Conservation (phyloP, 2,113 vertebrate species). For the Thalassoma bifasciatum region DNA sequence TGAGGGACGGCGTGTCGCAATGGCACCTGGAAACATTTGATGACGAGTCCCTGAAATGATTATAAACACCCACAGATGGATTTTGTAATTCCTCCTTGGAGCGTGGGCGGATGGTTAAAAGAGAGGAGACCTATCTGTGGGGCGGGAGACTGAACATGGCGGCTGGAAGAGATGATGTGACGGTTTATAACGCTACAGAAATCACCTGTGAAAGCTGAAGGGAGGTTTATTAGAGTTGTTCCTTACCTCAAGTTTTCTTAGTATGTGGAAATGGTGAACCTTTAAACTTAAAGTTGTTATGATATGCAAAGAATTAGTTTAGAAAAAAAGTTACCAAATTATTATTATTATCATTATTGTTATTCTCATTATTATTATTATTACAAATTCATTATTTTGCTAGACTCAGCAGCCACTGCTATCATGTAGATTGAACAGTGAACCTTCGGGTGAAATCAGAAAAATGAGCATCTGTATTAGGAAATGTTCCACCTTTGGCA, state of each 20-base stretch:
- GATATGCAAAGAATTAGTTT: conserved; percentile 86
- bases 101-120: conserved; percentile 28
- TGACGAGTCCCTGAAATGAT: conserved; percentile 43
- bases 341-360: conserved; percentile 78
- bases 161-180: conserved; percentile 41
- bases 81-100: conserved; percentile 44
- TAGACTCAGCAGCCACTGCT: conserved; percentile 55
- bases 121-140: conserved; percentile 37
- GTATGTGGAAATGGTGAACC: conserved; percentile 82
- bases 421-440: conserved; percentile 47
- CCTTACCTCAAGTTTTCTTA: conserved; percentile 83
- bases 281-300: conserved; percentile 84
- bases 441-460: conserved; percentile 45
- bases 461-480: conserved; percentile 25
- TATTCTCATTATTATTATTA: conserved; percentile 63
- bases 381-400: conserved; percentile 61
- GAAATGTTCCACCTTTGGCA: conserved; percentile 33
- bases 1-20: conserved; percentile 35
- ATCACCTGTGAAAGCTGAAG: conserved; percentile 62
- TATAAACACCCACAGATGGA: conserved; percentile 40
- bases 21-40: conserved; percentile 44
- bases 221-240: conserved; percentile 71
- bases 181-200: conserved; percentile 54
- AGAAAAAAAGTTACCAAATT: conserved; percentile 84
- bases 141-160: conserved; percentile 39